phyloP scores from a whole-genome alignment of 2,113 vertebrate genomes.

The Lampris incognitus region DNA sequence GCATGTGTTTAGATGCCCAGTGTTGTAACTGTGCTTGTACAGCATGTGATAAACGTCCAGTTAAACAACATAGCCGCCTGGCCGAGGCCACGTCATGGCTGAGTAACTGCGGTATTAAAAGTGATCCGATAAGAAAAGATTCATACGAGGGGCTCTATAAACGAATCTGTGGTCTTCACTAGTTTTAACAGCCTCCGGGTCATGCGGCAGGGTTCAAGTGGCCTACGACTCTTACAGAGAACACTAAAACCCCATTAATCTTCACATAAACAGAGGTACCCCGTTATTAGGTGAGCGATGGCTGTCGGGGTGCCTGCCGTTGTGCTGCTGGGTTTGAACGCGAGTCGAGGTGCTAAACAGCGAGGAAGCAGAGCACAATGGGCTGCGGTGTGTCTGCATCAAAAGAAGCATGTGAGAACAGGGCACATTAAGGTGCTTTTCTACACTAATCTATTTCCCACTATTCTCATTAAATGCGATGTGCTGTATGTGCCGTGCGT shows the following conservation, averaged over 20 bases:
- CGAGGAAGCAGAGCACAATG: neutral
- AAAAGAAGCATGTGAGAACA: neutral
- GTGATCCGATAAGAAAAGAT: conserved; percentile 35
- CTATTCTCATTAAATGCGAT: neutral
- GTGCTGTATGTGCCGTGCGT: neutral
- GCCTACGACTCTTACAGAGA: conserved; percentile 23
- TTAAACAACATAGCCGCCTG: neutral
- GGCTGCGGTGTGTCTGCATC: neutral
- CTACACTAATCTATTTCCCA: neutral
- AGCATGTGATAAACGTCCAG: neutral
- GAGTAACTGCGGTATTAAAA: conserved; percentile 28
- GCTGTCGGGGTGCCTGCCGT: conserved; percentile 17
- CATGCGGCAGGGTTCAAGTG: conserved; percentile 40
- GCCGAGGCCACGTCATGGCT: conserved; percentile 41
- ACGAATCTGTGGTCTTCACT: conserved; percentile 26
- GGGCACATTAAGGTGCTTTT: neutral
- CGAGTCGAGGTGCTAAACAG: neutral
- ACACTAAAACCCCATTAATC: conserved; percentile 50
- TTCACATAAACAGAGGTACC: conserved; percentile 32
- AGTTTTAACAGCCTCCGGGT: conserved; percentile 45
- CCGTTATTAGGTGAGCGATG: conserved; percentile 38
- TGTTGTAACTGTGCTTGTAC: neutral
- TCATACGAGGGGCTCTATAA: conserved; percentile 6
- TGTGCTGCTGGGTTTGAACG: neutral
- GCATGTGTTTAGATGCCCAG: neutral